Percentiles rank a stretch among this genome's conserved stretches.
Conservation (phyloP, 2,888 invertebrate species). For the Azorinus chamasolen region DNA sequence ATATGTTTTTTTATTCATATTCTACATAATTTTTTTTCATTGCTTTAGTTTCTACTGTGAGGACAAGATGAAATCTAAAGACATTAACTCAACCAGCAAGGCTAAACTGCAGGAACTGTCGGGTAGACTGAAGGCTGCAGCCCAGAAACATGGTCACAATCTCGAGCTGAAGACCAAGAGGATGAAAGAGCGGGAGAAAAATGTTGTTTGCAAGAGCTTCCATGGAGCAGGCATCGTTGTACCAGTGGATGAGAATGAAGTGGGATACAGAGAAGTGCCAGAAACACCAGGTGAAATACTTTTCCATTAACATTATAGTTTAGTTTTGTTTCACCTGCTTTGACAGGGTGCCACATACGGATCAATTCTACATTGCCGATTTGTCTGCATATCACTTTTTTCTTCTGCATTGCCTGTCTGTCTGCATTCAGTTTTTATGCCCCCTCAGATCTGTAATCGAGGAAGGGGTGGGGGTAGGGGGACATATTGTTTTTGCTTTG, state of each 20-base stretch:
- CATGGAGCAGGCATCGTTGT: slow-evolving; percentile 88
- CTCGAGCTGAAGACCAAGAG: slow-evolving; percentile 88
- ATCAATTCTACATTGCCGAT: too few species aligned
- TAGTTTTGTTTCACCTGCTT: too few species aligned
- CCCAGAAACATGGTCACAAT: slow-evolving; percentile 89
- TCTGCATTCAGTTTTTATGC: too few species aligned
- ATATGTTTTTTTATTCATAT: too few species aligned
- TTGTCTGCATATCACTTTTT: too few species aligned
- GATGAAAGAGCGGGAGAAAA: slow-evolving; percentile 88
- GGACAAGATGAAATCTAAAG: slow-evolving; percentile 74
- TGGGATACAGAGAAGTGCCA: slow-evolving; percentile 93
- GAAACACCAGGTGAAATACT: slow-evolving; percentile 88
- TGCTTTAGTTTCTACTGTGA: slow-evolving; percentile 76
- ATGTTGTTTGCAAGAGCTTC: slow-evolving; percentile 81
- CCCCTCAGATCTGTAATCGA: too few species aligned
- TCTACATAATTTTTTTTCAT: slow-evolving; percentile 17
- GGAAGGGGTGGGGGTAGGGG: too few species aligned
- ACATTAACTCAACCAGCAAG: slow-evolving; percentile 49
- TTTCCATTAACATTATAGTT: neutral
- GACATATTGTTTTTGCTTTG: too few species aligned
- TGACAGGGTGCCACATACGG: too few species aligned
- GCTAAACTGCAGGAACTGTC: slow-evolving; percentile 87
- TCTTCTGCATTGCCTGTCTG: too few species aligned
- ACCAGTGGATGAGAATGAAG: slow-evolving; percentile 91
- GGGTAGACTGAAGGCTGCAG: slow-evolving; percentile 89